Evolutionary conservation across 2,888 invertebrate genomes (phyloP).

Genomic region (Leptinotarsa rubiginosa): DNA sequence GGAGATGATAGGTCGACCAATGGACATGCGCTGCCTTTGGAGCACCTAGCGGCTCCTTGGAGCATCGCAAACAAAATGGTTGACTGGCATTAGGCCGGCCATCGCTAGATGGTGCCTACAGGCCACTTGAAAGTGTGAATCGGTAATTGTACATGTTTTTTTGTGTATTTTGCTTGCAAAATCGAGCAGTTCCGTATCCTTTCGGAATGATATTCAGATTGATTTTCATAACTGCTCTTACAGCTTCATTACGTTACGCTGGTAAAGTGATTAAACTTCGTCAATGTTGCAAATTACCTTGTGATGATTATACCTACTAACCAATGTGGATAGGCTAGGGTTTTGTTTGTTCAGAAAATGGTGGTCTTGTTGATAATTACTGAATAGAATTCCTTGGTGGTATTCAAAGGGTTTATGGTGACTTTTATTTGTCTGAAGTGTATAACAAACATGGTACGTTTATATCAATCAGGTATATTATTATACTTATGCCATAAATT

Average conservation of each 20-base stretch:
- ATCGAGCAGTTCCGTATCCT: conserved; percentile 21
- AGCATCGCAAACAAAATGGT: conserved; percentile 73
- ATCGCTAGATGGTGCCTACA: conserved; percentile 67
- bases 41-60: conserved; percentile 65
- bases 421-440: too few relatives aligned
- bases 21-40: conserved; percentile 67
- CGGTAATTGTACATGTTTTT: conserved; percentile 30
- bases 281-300: background rate
- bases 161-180: conserved; percentile 20
- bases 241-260: background rate
- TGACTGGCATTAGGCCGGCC: conserved; percentile 60
- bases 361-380: background rate
- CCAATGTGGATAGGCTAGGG: background rate
- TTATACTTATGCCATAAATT: too few relatives aligned
- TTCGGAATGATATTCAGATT: conserved; percentile 9
- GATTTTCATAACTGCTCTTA: conserved; percentile 12
- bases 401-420: too few relatives aligned
- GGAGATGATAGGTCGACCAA: conserved; percentile 65
- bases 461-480: too few relatives aligned
- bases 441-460: too few relatives aligned
- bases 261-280: background rate
- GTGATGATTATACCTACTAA: background rate
- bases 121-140: conserved; percentile 31
- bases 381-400: too few relatives aligned
- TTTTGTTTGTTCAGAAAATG: background rate